Evolutionary conservation across 2,797 vertebrate species (phyloP).

Genomic region (Adrianichthys oophorus): DNA sequence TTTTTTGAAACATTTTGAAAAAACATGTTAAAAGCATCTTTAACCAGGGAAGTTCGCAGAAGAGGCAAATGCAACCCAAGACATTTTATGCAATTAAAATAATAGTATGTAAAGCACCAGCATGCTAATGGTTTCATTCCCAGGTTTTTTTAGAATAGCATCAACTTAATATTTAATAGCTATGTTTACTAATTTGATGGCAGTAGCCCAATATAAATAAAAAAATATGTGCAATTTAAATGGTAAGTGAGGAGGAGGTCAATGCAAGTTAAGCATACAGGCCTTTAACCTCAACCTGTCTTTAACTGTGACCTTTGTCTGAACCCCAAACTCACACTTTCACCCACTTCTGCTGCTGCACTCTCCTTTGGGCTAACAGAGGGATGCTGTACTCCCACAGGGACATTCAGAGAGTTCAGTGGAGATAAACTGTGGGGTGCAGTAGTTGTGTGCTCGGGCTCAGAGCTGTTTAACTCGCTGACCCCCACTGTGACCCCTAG

Average conservation of each 20-base stretch:
- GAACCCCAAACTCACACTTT: slow-evolving; percentile 38
- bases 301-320: slow-evolving; percentile 39
- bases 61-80: no score
- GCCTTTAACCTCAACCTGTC: slow-evolving; percentile 37
- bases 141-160: no score
- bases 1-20: no score
- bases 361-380: slow-evolving; percentile 32
- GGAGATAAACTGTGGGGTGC: slow-evolving; percentile 38
- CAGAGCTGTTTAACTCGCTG: slow-evolving; percentile 42
- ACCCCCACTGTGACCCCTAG: slow-evolving; percentile 51
- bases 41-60: no score
- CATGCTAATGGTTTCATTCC: no score
- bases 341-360: not conserved
- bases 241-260: not conserved
- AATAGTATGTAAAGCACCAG: no score
- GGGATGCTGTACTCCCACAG: slow-evolving; percentile 8
- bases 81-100: no score
- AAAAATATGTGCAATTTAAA: no score
- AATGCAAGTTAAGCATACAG: not conserved
- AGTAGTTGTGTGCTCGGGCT: slow-evolving; percentile 30
- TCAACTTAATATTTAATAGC: no score
- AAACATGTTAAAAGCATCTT: no score
- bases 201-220: no score
- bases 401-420: slow-evolving; percentile 43
- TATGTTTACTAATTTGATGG: no score